Base-by-base conservation (phyloP, 2,888 invertebrate species). In the Polymixis lichenea region DNA sequence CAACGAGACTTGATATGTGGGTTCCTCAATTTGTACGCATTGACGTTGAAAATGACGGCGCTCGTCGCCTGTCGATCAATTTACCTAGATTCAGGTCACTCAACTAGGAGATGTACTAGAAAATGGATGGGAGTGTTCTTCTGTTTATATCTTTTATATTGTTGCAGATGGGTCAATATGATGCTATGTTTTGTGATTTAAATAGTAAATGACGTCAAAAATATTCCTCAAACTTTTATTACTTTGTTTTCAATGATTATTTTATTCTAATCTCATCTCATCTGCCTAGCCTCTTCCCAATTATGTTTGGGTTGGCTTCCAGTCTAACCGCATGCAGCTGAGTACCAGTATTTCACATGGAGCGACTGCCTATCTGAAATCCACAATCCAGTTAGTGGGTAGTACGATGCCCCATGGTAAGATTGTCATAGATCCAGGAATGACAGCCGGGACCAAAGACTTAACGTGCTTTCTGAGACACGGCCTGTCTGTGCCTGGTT, bases 1-100 rank as follows among this genome's bases (percentile, higher is more conserved):
- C 92, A 93, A 94, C 89, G 83, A 92, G 92, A 81, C 91, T 92
- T 93, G 94, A 93, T 95, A 93, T 93, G 93, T 93, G 90, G 92
- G 93, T 93, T 95, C 95, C 95, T 95, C 95, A 95, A 96, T 95
- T 95, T 94, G 90, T 90, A 88, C 86, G 86, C 88, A 90, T 92
- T 91, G 91, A 92, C 90, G 90, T 88, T 84, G 89, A 83, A 83
- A 87, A 91, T 92, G 92, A 93, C 92, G 92, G 88, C 93, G 92
- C 90, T 90, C 87, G 89, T 90, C 91, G 91, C 88, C 89, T 93
- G 92, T 94, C 92, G 91, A 94, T 94, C 91, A 92, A 92, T 94
- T 95, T 94, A 94, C 94, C 95, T 91, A 94, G 87, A 92, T 95
- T 89, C 79, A 90, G 95, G 92, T 94, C 94, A 93, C 76, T 94